Conservation (phyloP, 2,113 vertebrate genomes). For the Arothron firmamentum region DNA sequence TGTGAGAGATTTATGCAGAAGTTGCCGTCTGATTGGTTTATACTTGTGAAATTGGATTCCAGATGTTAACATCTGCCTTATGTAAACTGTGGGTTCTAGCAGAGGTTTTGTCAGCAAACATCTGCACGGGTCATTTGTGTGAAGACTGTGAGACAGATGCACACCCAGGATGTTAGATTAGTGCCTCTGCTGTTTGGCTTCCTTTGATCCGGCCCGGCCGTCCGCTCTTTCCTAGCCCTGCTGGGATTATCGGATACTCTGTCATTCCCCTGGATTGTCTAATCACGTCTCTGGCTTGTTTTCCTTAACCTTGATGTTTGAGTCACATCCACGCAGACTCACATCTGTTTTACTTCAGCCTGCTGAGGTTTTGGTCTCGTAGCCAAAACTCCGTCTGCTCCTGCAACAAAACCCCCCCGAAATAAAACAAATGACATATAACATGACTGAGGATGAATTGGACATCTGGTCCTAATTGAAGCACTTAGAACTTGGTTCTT, state of each 20-base stretch:
- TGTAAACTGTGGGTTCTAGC: too few relatives aligned
- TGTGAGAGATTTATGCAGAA: too few relatives aligned
- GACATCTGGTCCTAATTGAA: slow-evolving; percentile 63
- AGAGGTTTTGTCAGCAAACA: too few relatives aligned
- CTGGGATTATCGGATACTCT: slow-evolving; percentile 3
- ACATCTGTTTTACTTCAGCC: slow-evolving; percentile 15
- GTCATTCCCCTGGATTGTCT: background rate
- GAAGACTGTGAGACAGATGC: too few relatives aligned
- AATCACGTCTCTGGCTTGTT: background rate
- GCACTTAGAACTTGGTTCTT: slow-evolving; percentile 22
- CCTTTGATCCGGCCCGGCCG: background rate
- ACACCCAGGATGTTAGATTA: too few relatives aligned
- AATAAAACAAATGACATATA: slow-evolving; percentile 6
- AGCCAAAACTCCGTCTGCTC: slow-evolving; percentile 23
- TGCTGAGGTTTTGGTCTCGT: background rate
- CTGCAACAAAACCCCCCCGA: background rate
- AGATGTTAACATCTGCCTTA: too few relatives aligned
- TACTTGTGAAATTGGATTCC: background rate
- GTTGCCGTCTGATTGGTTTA: too few relatives aligned
- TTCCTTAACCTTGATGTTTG: slow-evolving; percentile 9
- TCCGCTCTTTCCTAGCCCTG: background rate
- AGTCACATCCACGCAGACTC: background rate
- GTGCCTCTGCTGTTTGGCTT: too few relatives aligned
- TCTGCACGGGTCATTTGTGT: too few relatives aligned
- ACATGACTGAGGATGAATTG: slow-evolving; percentile 17